Evolutionary conservation across 2,888 invertebrate genomes (phyloP).

Genomic region (Amblyjoppa proteus): DNA sequence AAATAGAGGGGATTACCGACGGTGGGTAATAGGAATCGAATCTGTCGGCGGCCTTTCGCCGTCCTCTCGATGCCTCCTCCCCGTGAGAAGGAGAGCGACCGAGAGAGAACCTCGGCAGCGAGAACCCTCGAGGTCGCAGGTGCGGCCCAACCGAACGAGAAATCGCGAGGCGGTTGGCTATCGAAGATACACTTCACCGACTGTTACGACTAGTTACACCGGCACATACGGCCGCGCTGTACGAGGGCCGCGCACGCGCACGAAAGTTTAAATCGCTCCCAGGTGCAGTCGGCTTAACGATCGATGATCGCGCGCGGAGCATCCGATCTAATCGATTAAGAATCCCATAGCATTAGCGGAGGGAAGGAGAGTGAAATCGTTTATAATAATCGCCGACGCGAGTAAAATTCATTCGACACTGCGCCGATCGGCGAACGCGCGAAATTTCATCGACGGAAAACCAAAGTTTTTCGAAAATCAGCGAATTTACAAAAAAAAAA

Average conservation of each 20-base stretch:
- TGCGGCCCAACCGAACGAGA: conserved; percentile 61
- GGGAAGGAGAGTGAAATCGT: background rate
- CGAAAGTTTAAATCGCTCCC: conserved; percentile 60
- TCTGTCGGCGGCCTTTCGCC: conserved; percentile 39
- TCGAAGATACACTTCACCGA: conserved; percentile 31
- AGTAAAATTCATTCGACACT: conserved; percentile 15
- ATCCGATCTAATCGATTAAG: conserved; percentile 37
- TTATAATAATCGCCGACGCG: conserved; percentile 24
- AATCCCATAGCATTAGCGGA: conserved; percentile 28
- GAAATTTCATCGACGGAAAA: background rate
- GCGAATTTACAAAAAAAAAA: background rate
- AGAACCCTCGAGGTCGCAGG: conserved; percentile 60
- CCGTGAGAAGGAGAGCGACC: conserved; percentile 33
- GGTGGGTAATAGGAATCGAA: background rate
- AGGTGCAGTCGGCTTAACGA: conserved; percentile 41
- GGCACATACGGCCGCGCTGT: background rate
- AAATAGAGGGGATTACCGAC: background rate
- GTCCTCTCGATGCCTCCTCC: conserved; percentile 40
- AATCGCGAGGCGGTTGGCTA: conserved; percentile 41
- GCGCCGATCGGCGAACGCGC: background rate
- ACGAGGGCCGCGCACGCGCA: conserved; percentile 2
- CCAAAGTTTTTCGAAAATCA: background rate
- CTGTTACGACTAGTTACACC: background rate
- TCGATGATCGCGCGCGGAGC: conserved; percentile 46
- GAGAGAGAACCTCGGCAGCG: conserved; percentile 1